A percentile compares a stretch with the other conserved stretches of the same genome.
phyloP scores from a whole-genome alignment of 2,113 vertebrate genomes.

The Neodon shergylaensis region DNA sequence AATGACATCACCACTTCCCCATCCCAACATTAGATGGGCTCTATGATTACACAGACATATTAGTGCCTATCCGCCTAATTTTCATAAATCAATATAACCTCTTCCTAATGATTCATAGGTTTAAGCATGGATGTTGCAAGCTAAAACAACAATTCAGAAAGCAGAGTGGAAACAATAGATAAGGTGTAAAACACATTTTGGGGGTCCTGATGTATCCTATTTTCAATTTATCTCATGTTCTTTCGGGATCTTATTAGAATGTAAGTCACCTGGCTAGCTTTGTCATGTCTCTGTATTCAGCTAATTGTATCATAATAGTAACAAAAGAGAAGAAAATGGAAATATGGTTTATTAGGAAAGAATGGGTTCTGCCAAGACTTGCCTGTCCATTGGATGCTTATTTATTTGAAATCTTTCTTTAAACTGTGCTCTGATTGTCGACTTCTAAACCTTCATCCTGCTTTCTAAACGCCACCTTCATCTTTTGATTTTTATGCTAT shows the following conservation, averaged over 20 bases:
- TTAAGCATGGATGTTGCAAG: background rate
- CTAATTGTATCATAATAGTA: background rate
- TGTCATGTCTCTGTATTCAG: background rate
- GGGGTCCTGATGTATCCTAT: background rate
- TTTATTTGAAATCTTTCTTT: constrained; percentile 7
- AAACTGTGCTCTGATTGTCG: constrained; percentile 2
- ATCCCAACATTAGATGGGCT: background rate
- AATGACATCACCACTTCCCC: background rate
- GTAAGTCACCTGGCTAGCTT: background rate
- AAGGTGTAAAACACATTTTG: constrained; percentile 36
- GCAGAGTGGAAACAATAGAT: constrained; percentile 5
- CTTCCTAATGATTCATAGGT: constrained; percentile 18
- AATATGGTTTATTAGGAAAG: constrained; percentile 26
- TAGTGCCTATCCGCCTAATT: background rate
- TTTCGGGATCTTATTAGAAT: background rate
- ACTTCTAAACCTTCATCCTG: background rate
- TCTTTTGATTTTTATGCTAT: constrained; percentile 1
- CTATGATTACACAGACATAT: background rate
- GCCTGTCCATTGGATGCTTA: background rate
- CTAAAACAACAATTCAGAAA: background rate
- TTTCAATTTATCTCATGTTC: background rate
- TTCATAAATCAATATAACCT: background rate
- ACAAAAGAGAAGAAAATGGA: constrained; percentile 40
- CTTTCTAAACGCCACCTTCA: background rate
- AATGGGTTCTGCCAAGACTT: constrained; percentile 44